Evolutionary conservation across 2,797 vertebrate species (phyloP), one percentile per base, ranked within the genome.

Genomic region (Distichodus sexfasciatus): DNA sequence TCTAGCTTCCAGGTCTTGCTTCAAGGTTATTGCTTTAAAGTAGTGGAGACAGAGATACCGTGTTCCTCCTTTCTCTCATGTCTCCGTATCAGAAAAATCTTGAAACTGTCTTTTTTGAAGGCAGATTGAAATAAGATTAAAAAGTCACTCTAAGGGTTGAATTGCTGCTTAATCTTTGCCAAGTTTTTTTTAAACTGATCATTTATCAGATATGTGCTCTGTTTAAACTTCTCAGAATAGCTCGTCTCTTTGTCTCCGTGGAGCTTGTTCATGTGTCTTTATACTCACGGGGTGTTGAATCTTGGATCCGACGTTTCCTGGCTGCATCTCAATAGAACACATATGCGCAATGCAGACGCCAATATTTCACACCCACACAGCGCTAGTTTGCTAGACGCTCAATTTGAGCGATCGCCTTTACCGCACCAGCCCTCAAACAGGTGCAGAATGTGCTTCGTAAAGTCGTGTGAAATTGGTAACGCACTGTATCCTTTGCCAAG

Each of bases 271-370:
- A 50, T 67, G 69, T 74, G 71, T 79, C 70, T 70, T 75, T 63
- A 63, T 67, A 35, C 59, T 68, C 67, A 55, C 33, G 24, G 71
- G 63, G 55, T 50, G 70, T 23, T 2, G 36, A 55, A 59, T 69
- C 71, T 67, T 51, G 51, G 38, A 57, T 79, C 70, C 35, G 73
- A 75, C 65, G 62, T 38, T 14, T 67, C 59, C 63, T 72, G 72
- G 59, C 72, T 41, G 26, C 24, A 17, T 62, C 59, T 74, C 68
- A 79, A 59, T 66, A 54, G 57, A 58, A 73, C 40, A 69, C 73
- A 79, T 79, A 72, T 72, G 77, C 57, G 77, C 70, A 57, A 69
- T 59, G 29, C 53, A 76, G 63, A 74, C 53, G 66, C 57, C 55
- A 69, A 73, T 66, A 70, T 73, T 64, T 74, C 62, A 64, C 57